These are phyloP conservation scores for Pogonus chalceus DNA, from an alignment of 1,140 invertebrate genomes.

Conservation along the genomic window DNA sequence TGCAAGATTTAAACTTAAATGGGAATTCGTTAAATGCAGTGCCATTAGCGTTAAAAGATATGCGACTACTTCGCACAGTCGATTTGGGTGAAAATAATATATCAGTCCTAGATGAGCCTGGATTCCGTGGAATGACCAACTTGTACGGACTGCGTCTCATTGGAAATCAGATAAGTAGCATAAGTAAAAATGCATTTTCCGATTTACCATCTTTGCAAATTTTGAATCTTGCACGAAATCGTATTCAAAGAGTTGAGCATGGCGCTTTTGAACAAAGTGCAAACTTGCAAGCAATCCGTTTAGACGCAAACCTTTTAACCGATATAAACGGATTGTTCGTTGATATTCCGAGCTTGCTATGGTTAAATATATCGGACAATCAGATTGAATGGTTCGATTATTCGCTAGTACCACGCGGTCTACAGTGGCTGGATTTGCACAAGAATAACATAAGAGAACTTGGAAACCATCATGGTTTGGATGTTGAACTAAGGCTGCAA, in stretches of 20 bases:
- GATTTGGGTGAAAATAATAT: constrained; percentile 80
- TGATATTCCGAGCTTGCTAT: constrained; percentile 69
- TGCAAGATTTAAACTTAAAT: constrained; percentile 79
- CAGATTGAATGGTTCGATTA: constrained; percentile 85
- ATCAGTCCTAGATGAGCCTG: constrained; percentile 60
- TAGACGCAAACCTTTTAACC: constrained; percentile 75
- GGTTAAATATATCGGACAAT: constrained; percentile 89
- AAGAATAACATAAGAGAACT: constrained; percentile 77
- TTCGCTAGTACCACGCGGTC: constrained; percentile 63
- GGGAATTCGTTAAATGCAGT: constrained; percentile 71
- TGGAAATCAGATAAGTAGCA: constrained; percentile 78
- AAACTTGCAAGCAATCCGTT: constrained; percentile 71
- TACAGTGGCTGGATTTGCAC: constrained; percentile 85
- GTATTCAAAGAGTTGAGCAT: constrained; percentile 66
- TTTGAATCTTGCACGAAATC: constrained; percentile 80
- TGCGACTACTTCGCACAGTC: constrained; percentile 64
- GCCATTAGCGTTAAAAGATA: constrained; percentile 62
- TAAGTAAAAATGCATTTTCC: constrained; percentile 70
- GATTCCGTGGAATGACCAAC: constrained; percentile 69
- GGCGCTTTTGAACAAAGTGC: constrained; percentile 70
- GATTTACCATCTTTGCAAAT: constrained; percentile 74
- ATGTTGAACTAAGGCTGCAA: constrained; percentile 57
- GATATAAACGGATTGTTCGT: constrained; percentile 79
- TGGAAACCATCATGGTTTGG: constrained; percentile 62
- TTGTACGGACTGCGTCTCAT: constrained; percentile 74